Base-by-base conservation (phyloP, 2,888 invertebrate species). In the Nezara viridula region DNA sequence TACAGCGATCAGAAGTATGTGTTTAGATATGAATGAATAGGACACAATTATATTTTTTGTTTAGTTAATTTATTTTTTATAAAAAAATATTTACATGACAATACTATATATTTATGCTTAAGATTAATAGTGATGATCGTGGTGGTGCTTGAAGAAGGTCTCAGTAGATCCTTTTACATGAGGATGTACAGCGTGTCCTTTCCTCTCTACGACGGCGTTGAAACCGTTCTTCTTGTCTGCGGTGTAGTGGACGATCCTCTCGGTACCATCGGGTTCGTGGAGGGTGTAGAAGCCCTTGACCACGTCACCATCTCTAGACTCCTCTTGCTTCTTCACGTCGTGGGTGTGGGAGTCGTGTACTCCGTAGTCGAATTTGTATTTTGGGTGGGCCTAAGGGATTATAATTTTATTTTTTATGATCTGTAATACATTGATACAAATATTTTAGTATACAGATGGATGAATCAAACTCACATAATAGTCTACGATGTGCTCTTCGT, bases 221-320 rank as follows among this genome's bases (percentile, higher is more conserved):
- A 91, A 91, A 16, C 91, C 91, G 90, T 91, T 90, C 89, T 91
- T 89, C 16, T 91, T 89, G 89, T 91, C 91, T 5, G 91, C 91
- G 0, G 91, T 91, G 91, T 91, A 91, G 90, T 91, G 91, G 27
- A 91, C 91, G 77, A 90, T 90, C 24, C 91, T 77, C 60, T 90
- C 86, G 85, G 90, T 88, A 85, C 91, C 91, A 88, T 91, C 91
- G 50, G 91, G 90, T 90, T 91, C 90, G 73, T 91, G 89, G 89
- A 91, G 90, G 47, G 92, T 92, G 92, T 93, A 93, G 91, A 92
- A 92, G 27, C 89, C 89, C 50, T 85, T 55, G 55, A 89, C 89
- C 10, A 40, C 44, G 86, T 89, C 89, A 21, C 89, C 89, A 1
- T 89, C 86, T 32, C 89, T 85, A 32, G 89, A 60, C 87, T 55